Base-by-base conservation (phyloP, 2,797 vertebrate genomes). In the Petrocephalus sullivani region DNA sequence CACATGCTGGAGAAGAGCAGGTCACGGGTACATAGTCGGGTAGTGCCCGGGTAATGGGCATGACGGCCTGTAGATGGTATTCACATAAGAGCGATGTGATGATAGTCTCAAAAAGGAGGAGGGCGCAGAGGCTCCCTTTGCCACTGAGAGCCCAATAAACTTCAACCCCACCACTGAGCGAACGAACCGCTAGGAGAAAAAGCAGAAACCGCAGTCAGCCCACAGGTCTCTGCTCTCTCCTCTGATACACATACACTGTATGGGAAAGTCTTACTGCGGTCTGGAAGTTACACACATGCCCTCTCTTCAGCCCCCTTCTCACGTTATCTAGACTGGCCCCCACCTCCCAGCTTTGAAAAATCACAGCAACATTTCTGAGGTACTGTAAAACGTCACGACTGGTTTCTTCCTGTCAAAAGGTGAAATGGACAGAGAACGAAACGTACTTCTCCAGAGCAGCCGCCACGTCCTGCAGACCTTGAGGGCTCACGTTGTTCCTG, bases 401-500 rank as follows among this genome's bases (percentile, higher is more conserved):
- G 37, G 37, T 21, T 46, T 21, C 41, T 49, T 81, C 37, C 75
- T 81, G 41, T 8, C 41, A 49, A 46, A 81, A 49, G 41, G 41
- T 46, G 37, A 49, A 23, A 88, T 2, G 85, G 56, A 82, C 12
- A 49, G 0, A 56, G 41, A 54, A 58, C 12, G 57, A n/a, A 0
- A 96, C 97, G 93, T 93, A 99, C 98, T 99, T 99, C 94, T 99
- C 98, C 92, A 99, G 92, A 49, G 98, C 98, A 53, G 98, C 96
- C 10, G 98, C 97, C 83, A 99, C 97, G 53, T 99, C 98, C 92
- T 99, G 98, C 33, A 99, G 96, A 85, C 98, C 98, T 94, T 98
- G 98, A 0, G 97, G 96, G 1, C 97, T 98, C 90, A 98, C 90
- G 87, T 95, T 97, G 93, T 99, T 99, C 89, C 97, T 97, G 95